Evolutionary conservation across 1,140 invertebrate genomes (phyloP).

Genomic region (Manduca sexta): DNA sequence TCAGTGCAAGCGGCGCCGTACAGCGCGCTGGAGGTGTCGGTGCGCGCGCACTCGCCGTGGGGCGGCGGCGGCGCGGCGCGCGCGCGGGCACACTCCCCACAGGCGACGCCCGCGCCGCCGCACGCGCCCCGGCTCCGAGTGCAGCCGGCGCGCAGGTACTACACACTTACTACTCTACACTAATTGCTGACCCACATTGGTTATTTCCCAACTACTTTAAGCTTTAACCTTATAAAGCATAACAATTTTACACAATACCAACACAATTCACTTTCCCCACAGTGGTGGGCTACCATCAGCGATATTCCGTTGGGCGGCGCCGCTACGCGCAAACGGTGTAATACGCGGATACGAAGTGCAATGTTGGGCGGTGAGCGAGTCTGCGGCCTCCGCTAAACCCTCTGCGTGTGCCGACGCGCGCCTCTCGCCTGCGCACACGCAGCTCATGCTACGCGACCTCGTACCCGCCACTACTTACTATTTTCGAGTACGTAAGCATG

Average conservation of each 20-base stretch:
- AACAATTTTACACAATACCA: too few relatives aligned
- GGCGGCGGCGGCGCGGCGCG: conserved; percentile 78
- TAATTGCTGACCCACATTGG: too few relatives aligned
- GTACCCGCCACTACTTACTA: conserved; percentile 79
- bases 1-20: conserved; percentile 77
- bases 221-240: too few relatives aligned
- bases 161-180: too few relatives aligned
- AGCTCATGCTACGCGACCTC: conserved; percentile 76
- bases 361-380: conserved; percentile 80
- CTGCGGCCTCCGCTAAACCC: conserved; percentile 30
- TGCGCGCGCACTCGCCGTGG: conserved; percentile 90
- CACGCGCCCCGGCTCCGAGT: conserved; percentile 74
- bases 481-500: conserved; percentile 80
- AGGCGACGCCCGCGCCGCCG: conserved; percentile 82
- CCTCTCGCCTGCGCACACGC: conserved; percentile 46
- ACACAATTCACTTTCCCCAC: too few relatives aligned
- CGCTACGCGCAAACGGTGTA: conserved; percentile 81
- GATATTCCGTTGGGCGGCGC: conserved; percentile 85
- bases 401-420: conserved; percentile 51
- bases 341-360: conserved; percentile 82
- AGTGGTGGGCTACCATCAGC: conserved; percentile 70
- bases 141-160: conserved; percentile 38
- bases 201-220: too few relatives aligned
- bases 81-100: conserved; percentile 76
- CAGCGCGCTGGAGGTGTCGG: conserved; percentile 78